Evolutionary conservation across 2,888 invertebrate genomes (phyloP).

Genomic region (Plutella xylostella): DNA sequence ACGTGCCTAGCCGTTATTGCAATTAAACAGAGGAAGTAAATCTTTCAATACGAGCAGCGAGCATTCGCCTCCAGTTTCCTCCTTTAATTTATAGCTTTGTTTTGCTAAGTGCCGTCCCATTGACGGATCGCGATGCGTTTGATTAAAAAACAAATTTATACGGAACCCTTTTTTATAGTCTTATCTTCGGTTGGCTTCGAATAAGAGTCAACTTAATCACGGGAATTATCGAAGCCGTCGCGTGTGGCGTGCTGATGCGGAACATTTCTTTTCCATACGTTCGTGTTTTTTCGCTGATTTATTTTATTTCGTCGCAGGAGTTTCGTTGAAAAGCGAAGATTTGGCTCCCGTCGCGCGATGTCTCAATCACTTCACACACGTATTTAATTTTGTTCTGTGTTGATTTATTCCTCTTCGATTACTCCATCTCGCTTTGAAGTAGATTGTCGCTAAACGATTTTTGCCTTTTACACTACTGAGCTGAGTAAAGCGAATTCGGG

Average conservation of each 20-base stretch:
- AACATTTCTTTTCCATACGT: neutral
- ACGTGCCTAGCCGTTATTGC: conserved; percentile 71
- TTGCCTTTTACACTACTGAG: conserved; percentile 16
- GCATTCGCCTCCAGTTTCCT: conserved; percentile 60
- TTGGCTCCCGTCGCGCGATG: conserved; percentile 31
- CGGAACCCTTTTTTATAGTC: neutral
- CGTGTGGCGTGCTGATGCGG: neutral
- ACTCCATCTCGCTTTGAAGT: conserved; percentile 42
- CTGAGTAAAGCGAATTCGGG: conserved; percentile 23
- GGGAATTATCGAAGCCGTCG: neutral
- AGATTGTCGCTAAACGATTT: conserved; percentile 26
- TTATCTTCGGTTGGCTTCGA: neutral
- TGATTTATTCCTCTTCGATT: conserved; percentile 50
- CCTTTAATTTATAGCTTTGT: conserved; percentile 68
- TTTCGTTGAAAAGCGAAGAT: conserved; percentile 28
- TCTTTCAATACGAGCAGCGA: conserved; percentile 66
- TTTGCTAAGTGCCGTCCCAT: conserved; percentile 62
- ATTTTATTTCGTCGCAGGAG: conserved; percentile 32
- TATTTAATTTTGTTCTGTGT: conserved; percentile 51
- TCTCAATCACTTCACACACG: conserved; percentile 43
- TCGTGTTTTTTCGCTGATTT: conserved; percentile 7
- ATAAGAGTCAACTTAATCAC: too few relatives aligned
- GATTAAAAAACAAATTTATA: conserved; percentile 46
- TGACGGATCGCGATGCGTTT: conserved; percentile 65
- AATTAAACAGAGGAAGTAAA: conserved; percentile 71